phyloP scores from a whole-genome alignment of 2,888 invertebrate species.

The Idaea biselata region DNA sequence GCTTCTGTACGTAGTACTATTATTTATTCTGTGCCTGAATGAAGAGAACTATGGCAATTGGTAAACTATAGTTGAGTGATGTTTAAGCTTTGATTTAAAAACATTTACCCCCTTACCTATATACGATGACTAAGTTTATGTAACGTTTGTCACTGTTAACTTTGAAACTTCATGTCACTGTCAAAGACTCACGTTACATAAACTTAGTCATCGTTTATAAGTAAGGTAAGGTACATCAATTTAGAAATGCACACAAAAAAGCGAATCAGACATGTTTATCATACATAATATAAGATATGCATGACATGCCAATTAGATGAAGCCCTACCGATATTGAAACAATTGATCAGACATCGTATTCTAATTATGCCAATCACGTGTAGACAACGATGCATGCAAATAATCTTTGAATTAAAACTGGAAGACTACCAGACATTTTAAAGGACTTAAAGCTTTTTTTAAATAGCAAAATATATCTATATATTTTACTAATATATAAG shows the following conservation, averaged over 20 bases:
- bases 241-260: not conserved
- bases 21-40: too few relatives aligned
- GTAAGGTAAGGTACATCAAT: not conserved
- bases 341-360: slow-evolving; percentile 44
- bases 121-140: too few relatives aligned
- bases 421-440: not conserved
- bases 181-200: too few relatives aligned
- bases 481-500: too few relatives aligned
- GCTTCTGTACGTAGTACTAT: too few relatives aligned
- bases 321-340: slow-evolving; percentile 46
- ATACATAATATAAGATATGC: slow-evolving; percentile 6
- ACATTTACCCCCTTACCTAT: too few relatives aligned
- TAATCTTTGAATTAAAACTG: slow-evolving; percentile 2
- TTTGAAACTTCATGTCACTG: too few relatives aligned
- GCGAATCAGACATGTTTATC: not conserved
- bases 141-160: too few relatives aligned
- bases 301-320: slow-evolving; percentile 45
- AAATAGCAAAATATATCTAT: slow-evolving; percentile 17
- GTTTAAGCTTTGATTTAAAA: too few relatives aligned
- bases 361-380: slow-evolving; percentile 57
- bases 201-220: too few relatives aligned
- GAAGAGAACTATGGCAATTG: too few relatives aligned
- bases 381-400: slow-evolving; percentile 45
- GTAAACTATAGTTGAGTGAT: too few relatives aligned
- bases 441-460: not conserved